Percentiles rank a stretch among this genome's conserved stretches.
These are phyloP conservation scores for Stegodyphus mimosarum DNA, from an alignment of 1,140 invertebrate species.

Conservation along the genomic window DNA sequence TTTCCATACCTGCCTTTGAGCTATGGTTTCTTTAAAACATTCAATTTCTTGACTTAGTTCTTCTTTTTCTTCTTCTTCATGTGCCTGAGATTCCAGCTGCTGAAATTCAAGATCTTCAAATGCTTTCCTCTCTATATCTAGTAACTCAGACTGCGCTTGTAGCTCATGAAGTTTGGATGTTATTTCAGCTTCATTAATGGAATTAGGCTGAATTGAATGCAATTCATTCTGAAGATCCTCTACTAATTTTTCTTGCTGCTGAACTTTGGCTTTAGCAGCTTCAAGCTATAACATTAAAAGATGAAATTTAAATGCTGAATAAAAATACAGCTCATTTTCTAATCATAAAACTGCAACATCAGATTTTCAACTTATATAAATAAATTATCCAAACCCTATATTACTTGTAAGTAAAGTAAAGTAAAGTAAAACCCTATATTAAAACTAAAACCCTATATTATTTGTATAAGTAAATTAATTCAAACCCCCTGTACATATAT, in stretches of 20 bases:
- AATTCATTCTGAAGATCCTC: conserved; percentile 55
- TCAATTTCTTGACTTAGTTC: conserved; percentile 82
- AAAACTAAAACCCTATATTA: too few relatives aligned
- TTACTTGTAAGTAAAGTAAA: too few relatives aligned
- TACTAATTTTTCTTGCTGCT: conserved; percentile 54
- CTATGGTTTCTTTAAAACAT: conserved; percentile 73
- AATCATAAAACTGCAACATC: too few relatives aligned
- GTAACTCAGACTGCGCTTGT: conserved; percentile 71
- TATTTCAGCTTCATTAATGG: conserved; percentile 28
- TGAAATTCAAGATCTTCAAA: conserved; percentile 95
- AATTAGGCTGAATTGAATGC: conserved; percentile 11
- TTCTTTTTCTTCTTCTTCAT: conserved; percentile 78
- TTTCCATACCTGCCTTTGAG: conserved; percentile 45
- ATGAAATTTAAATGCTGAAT: not conserved
- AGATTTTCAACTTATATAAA: too few relatives aligned
- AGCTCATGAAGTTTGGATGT: conserved; percentile 72
- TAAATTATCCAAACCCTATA: too few relatives aligned
- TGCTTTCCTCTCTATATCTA: conserved; percentile 74
- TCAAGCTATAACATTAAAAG: conserved; percentile 45
- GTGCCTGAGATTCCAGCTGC: conserved; percentile 89
- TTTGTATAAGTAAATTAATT: too few relatives aligned
- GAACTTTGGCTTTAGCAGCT: conserved; percentile 41
- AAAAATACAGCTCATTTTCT: too few relatives aligned
- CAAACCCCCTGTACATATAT: too few relatives aligned
- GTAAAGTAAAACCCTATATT: too few relatives aligned